Evolutionary conservation across 2,888 invertebrate species (phyloP).

Genomic region (Tanytarsus gracilentus): DNA sequence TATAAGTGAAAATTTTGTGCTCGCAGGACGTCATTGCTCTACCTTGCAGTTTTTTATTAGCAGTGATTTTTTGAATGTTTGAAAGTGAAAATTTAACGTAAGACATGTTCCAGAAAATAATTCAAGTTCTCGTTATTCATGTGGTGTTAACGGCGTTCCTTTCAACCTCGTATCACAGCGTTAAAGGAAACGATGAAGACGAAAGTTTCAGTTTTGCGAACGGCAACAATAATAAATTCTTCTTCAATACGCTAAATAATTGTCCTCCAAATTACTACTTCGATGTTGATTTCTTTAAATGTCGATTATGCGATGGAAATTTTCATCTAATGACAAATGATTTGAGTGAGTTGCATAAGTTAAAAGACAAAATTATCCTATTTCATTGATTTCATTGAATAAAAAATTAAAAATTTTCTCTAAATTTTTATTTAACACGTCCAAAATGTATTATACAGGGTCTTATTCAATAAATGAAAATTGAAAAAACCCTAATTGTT

Average conservation of each 20-base stretch:
- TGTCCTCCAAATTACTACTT: slow-evolving; percentile 46
- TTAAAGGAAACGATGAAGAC: background rate
- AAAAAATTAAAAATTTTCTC: too few relatives aligned
- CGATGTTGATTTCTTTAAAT: slow-evolving; percentile 45
- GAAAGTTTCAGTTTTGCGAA: slow-evolving; percentile 14
- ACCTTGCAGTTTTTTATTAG: background rate
- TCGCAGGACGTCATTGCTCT: background rate
- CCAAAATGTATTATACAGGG: too few relatives aligned
- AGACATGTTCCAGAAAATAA: background rate
- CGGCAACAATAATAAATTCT: slow-evolving; percentile 14
- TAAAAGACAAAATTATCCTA: slow-evolving; percentile 2
- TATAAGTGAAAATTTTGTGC: background rate
- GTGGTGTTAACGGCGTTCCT: background rate
- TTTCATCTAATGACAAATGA: slow-evolving; percentile 39
- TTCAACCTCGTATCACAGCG: background rate
- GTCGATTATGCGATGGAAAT: slow-evolving; percentile 43
- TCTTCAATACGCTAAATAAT: slow-evolving; percentile 31
- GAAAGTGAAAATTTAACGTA: background rate
- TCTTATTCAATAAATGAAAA: too few relatives aligned
- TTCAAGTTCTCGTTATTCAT: background rate
- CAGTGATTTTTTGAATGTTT: background rate
- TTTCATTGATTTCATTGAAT: too few relatives aligned
- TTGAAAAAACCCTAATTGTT: too few relatives aligned
- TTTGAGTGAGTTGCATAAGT: slow-evolving; percentile 38
- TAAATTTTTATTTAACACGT: too few relatives aligned